These are phyloP conservation scores for Syngnathus floridae DNA, from an alignment of 2,113 vertebrate genomes.

Conservation along the genomic window DNA sequence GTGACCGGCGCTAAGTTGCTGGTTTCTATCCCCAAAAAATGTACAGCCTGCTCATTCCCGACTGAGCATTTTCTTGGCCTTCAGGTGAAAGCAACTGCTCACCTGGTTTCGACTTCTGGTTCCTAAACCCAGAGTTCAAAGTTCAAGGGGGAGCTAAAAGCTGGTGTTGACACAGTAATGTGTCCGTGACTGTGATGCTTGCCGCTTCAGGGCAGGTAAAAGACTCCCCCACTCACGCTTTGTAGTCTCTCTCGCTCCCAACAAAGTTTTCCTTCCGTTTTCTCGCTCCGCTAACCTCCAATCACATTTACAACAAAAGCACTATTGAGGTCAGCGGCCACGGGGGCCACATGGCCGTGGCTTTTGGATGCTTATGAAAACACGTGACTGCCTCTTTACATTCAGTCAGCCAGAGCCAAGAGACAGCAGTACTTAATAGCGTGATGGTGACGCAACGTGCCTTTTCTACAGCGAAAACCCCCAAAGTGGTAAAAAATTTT, in stretches of 20 bases:
- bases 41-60: constrained; percentile 29
- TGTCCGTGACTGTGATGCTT: neutral
- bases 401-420: constrained; percentile 14
- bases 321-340: constrained; percentile 31
- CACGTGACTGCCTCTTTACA: constrained; percentile 29
- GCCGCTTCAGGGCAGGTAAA: neutral
- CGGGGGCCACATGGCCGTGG: constrained; percentile 13
- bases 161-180: constrained; percentile 49
- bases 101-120: constrained; percentile 55
- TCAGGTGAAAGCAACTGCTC: constrained; percentile 9
- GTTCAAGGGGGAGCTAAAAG: constrained; percentile 46
- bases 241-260: neutral
- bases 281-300: constrained; percentile 29
- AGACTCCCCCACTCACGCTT: neutral
- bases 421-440: neutral
- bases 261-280: constrained; percentile 16
- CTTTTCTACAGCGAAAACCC: neutral
- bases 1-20: constrained; percentile 23
- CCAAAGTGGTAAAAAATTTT: neutral
- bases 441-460: neutral
- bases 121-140: constrained; percentile 38
- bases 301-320: constrained; percentile 27
- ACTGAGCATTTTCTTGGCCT: neutral
- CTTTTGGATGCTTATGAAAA: constrained; percentile 16
- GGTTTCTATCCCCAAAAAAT: constrained; percentile 15